Evolutionary conservation across 2,797 vertebrate species (phyloP).

Genomic region (Columba guinea): DNA sequence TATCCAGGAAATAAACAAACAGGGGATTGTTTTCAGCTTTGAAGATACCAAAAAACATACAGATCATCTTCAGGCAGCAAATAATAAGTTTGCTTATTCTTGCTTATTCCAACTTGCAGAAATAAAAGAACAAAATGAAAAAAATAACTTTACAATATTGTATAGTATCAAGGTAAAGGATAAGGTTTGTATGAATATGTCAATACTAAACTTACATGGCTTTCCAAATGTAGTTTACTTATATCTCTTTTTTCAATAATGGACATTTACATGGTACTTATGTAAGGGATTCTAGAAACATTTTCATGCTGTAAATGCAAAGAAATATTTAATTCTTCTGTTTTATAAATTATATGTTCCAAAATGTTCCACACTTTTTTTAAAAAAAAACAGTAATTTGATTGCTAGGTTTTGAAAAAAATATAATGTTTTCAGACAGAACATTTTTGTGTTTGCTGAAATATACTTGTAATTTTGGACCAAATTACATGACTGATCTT

Average conservation of each 20-base stretch:
- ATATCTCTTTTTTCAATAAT: not conserved
- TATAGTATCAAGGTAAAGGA: not conserved
- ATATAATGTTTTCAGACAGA: not conserved
- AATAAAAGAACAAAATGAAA: not conserved
- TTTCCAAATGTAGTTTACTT: not conserved
- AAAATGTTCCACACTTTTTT: not conserved
- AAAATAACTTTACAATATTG: not conserved
- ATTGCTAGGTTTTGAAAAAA: not conserved
- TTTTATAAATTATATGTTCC: not conserved
- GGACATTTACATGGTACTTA: not conserved
- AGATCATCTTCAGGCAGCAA: not conserved
- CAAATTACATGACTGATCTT: not conserved
- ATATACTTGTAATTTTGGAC: not conserved
- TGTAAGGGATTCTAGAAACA: not conserved
- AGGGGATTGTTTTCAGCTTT: not conserved
- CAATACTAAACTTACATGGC: fast-evolving
- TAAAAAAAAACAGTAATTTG: not conserved
- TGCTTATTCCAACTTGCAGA: not conserved
- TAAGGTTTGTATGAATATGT: not conserved
- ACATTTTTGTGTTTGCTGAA: not conserved
- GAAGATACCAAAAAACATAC: not conserved
- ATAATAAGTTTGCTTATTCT: not conserved
- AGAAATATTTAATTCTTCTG: not conserved
- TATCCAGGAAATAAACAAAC: slow-evolving; percentile 17
- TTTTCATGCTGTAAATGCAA: not conserved